Evolutionary conservation across 2,797 vertebrate genomes (phyloP).

Genomic region (Sylvilagus floridanus): DNA sequence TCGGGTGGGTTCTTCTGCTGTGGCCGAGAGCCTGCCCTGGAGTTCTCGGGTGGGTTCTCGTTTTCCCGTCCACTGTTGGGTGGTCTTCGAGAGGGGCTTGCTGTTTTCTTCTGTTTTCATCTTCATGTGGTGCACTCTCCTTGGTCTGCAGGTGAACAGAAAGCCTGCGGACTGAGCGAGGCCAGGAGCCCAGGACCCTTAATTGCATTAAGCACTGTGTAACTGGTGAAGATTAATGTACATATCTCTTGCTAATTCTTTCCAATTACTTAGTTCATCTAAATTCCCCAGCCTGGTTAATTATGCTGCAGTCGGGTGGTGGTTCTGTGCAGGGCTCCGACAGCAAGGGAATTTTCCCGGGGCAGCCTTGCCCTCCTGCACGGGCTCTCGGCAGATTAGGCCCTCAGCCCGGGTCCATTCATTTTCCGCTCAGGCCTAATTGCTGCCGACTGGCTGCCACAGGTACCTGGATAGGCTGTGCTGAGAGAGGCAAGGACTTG

Average conservation of each 20-base stretch:
- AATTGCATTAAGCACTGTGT: slow-evolving; percentile 93
- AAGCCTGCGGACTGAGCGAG: slow-evolving; percentile 84
- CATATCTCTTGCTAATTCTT: slow-evolving; percentile 93
- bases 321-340: slow-evolving; percentile 90
- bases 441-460: slow-evolving; percentile 93
- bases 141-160: slow-evolving; percentile 79
- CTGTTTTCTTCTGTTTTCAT: background rate
- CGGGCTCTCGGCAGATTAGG: slow-evolving; percentile 90
- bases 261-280: slow-evolving; percentile 93
- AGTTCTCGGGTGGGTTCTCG: background rate
- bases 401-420: slow-evolving; percentile 90
- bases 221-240: slow-evolving; percentile 94
- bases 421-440: slow-evolving; percentile 93
- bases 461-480: slow-evolving; percentile 90
- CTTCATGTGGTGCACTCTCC: slow-evolving; percentile 65
- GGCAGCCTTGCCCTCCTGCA: slow-evolving; percentile 89
- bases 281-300: slow-evolving; percentile 94
- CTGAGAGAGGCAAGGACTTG: slow-evolving; percentile 89
- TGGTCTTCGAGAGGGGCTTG: background rate
- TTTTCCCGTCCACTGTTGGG: background rate
- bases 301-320: slow-evolving; percentile 91
- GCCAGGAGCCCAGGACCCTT: slow-evolving; percentile 84
- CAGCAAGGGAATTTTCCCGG: slow-evolving; percentile 90
- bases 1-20: no score
- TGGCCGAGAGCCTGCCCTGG: background rate